Evolutionary conservation across 2,797 vertebrate species (phyloP).

Genomic region (Enteromius thamalakanensis): DNA sequence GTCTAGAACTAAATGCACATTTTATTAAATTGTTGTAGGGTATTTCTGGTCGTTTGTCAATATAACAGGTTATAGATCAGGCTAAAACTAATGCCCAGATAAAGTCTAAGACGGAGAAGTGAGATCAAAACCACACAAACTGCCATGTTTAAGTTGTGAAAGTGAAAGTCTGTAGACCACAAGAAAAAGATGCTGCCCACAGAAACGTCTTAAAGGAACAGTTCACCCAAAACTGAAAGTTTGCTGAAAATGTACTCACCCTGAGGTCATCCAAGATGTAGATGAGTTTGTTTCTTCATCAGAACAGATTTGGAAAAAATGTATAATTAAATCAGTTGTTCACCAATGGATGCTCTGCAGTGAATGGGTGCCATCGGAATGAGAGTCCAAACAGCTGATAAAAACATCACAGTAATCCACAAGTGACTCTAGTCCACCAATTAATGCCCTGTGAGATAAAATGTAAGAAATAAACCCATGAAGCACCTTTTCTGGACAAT

Average conservation of each 20-base stretch:
- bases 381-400: not conserved
- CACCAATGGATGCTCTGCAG: not conserved
- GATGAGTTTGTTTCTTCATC: not conserved
- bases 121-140: not conserved
- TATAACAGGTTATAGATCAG: not conserved
- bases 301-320: not conserved
- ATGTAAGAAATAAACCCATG: not conserved
- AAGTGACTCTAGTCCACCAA: not conserved
- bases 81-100: not conserved
- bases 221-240: not conserved
- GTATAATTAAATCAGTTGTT: not conserved
- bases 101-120: not conserved
- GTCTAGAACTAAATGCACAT: not conserved
- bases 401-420: not conserved
- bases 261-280: not conserved
- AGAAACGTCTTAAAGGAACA: not conserved
- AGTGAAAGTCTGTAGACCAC: not conserved
- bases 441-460: not conserved
- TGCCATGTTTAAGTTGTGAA: not conserved
- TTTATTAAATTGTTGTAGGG: not conserved
- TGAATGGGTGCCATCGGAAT: not conserved
- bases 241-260: not conserved
- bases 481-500: not conserved
- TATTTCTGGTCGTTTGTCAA: not conserved
- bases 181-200: not conserved